Conservation (phyloP, 2,888 invertebrate genomes). For the Auanema sp. region DNA sequence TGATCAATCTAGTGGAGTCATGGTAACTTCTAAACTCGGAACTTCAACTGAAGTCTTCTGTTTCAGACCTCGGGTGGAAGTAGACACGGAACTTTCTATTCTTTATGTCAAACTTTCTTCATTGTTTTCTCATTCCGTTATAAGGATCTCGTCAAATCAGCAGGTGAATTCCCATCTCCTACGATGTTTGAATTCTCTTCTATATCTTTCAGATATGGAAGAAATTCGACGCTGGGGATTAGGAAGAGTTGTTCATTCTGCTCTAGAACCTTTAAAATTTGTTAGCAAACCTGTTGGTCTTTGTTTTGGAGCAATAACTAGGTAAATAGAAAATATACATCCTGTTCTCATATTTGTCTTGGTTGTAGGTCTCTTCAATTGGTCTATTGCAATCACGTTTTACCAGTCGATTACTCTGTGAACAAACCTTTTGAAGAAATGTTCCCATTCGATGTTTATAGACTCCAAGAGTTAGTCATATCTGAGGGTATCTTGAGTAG, state of each 20-base stretch:
- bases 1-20: constrained; percentile 28
- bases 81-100: constrained; percentile 82
- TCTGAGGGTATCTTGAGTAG: neutral
- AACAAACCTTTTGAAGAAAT: constrained; percentile 45
- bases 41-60: neutral
- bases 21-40: constrained; percentile 4
- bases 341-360: neutral
- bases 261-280: constrained; percentile 83
- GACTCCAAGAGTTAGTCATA: constrained; percentile 31
- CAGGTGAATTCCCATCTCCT: constrained; percentile 22
- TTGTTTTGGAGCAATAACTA: constrained; percentile 66
- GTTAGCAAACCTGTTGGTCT: constrained; percentile 70
- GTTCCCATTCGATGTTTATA: constrained; percentile 46
- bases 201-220: constrained; percentile 71
- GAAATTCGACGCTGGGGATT: constrained; percentile 82
- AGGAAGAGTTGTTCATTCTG: constrained; percentile 81
- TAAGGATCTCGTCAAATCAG: constrained; percentile 75
- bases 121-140: constrained; percentile 88
- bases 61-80: constrained; percentile 30
- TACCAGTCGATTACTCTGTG: constrained; percentile 34
- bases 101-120: constrained; percentile 87
- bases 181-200: constrained; percentile 1
- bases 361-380: constrained; percentile 51
- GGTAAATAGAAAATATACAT: constrained; percentile 23
- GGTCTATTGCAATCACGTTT: constrained; percentile 54